Conservation (phyloP, 2,797 vertebrate species). For the Luscinia luscinia region DNA sequence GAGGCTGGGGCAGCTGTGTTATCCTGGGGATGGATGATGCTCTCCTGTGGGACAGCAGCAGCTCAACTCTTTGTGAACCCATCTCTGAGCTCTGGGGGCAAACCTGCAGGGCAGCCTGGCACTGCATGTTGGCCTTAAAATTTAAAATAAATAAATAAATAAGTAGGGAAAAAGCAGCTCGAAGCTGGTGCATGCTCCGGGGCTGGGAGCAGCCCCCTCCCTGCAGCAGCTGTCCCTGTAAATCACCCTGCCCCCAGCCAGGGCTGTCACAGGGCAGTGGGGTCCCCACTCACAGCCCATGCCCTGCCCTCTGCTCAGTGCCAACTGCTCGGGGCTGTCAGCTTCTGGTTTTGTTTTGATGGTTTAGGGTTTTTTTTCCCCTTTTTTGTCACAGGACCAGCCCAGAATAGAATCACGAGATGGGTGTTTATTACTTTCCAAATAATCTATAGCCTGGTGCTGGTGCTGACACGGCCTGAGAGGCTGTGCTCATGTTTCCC, state of each 20-base stretch:
- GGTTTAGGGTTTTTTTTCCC: not conserved
- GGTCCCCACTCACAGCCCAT: rapidly evolving
- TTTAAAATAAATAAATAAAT: too few species aligned
- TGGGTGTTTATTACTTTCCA: not conserved
- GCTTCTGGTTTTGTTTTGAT: slow-evolving; percentile 13
- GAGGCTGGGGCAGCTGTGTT: not conserved
- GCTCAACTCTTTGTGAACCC: not conserved
- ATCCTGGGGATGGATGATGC: not conserved
- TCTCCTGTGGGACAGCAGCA: not conserved
- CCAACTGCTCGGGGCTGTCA: not conserved
- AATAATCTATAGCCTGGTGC: slow-evolving; percentile 31
- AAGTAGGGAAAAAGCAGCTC: not conserved
- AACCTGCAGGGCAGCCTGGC: not conserved
- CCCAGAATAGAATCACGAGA: slow-evolving; percentile 29
- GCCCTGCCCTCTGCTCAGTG: not conserved
- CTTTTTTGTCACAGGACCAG: slow-evolving; percentile 1
- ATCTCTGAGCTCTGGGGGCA: not conserved
- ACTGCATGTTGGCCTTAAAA: not conserved
- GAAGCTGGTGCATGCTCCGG: not conserved
- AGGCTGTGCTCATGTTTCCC: not conserved
- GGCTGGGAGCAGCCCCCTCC: not conserved
- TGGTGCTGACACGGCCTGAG: not conserved
- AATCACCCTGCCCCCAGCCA: not conserved
- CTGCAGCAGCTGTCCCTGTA: not conserved
- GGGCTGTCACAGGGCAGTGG: rapidly evolving